These are phyloP conservation scores for Ditylenchus weischeri DNA, from an alignment of 2,888 invertebrate species.

Conservation along the genomic window DNA sequence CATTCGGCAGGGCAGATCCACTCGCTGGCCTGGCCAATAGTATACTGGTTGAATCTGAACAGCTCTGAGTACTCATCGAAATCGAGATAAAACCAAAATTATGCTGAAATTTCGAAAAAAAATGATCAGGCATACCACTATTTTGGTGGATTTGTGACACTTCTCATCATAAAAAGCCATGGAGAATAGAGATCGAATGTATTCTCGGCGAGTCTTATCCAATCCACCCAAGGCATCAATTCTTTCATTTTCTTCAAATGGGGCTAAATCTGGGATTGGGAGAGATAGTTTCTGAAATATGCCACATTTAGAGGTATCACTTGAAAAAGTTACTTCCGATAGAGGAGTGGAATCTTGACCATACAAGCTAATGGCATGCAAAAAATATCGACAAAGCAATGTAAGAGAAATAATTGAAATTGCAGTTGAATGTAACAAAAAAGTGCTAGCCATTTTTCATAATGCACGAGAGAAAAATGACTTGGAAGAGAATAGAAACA, in stretches of 20 bases:
- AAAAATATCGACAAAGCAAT: too few species aligned
- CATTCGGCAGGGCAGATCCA: conserved; percentile 40
- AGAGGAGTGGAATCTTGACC: too few species aligned
- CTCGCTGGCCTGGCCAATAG: conserved; percentile 42
- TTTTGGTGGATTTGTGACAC: not conserved
- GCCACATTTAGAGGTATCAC: too few species aligned
- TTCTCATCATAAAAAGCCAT: conserved; percentile 11
- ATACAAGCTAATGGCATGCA: too few species aligned
- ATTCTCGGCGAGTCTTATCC: conserved; percentile 1
- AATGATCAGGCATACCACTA: conserved; percentile 6
- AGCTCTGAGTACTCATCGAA: not conserved
- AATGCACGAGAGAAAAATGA: too few species aligned
- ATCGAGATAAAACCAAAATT: not conserved
- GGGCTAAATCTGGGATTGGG: conserved; percentile 12
- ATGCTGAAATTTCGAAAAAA: not conserved
- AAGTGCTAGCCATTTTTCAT: too few species aligned
- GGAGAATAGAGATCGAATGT: conserved; percentile 12
- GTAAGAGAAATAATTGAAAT: too few species aligned
- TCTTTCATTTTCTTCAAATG: conserved; percentile 12
- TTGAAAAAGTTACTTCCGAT: too few species aligned
- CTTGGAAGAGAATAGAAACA: too few species aligned
- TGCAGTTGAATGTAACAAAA: too few species aligned
- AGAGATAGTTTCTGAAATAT: too few species aligned
- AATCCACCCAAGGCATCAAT: conserved; percentile 12
- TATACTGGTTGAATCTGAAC: conserved; percentile 42